Evolutionary conservation across 2,113 vertebrate genomes (phyloP), one percentile per base, ranked within the genome.

Genomic region (Brienomyrus brachyistius): DNA sequence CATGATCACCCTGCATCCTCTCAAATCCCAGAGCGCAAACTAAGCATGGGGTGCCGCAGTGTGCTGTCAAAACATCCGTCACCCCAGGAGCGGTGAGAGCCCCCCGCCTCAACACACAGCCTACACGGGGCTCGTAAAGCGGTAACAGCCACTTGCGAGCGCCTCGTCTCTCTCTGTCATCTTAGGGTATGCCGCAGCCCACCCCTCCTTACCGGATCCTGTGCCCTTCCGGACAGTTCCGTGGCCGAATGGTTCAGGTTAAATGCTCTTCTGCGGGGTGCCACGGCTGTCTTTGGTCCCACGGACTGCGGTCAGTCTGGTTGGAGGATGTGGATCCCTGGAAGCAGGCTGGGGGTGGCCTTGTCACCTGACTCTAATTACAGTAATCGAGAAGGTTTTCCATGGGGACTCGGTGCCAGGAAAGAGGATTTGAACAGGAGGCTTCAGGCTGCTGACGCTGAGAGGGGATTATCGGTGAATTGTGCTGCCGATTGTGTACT

Each of bases 261-360:
- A 23, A 85, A 50, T 85, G 7, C 23, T 50, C 23, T 5, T 47
- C 45, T n/a, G 10, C 11, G 17, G 83, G 9, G 83, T 0, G 13
- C 83, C 48, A 15, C n/a, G 23, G 45, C 23, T 8, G 83, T n/a
- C 48, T 50, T 23, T 51, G 21, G 45, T 51, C 83, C 23, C 83
- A 7, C 23, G 17, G 45, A n/a, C n/a, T 51, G 4, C 7, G 85
- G 48, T 52, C n/a, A 35, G 85, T 54, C 31, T 87, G 85, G 21
- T 50, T 15, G 48, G 19, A 15, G 51, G 51, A 2, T 35, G 15
- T 17, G 27, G n/a, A 43, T 86, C 48, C 47, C 45, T 27, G 74
- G 45, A 84, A 84, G 19, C 93, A 90, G 90, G 90, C 92, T 92
- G 93, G 92, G 93, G 91, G 93, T 92, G 86, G 90, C 52, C 21